phyloP scores from a whole-genome alignment of 2,113 vertebrate genomes.

The Thalassarche chlororhynchos region DNA sequence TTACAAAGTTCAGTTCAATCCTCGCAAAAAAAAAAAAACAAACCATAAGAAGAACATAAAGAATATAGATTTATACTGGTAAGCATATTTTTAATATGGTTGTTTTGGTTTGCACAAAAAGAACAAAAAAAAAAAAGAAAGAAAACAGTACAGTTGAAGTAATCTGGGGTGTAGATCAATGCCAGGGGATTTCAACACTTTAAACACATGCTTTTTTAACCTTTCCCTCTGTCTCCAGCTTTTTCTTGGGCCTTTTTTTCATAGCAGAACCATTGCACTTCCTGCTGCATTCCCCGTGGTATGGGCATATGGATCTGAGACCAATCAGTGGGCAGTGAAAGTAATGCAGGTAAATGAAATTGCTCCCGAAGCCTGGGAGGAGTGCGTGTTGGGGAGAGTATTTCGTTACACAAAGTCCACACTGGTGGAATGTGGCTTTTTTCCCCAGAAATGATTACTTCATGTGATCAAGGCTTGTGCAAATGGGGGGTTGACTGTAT shows the following conservation, averaged over 20 bases:
- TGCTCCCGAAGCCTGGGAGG: background rate
- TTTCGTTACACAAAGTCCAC: background rate
- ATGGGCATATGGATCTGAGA: background rate
- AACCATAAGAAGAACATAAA: background rate
- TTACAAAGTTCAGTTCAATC: background rate
- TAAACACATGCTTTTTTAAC: background rate
- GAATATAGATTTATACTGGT: background rate
- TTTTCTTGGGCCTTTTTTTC: background rate
- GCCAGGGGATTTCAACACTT: background rate
- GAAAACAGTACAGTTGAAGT: background rate
- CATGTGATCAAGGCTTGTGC: conserved; percentile 35
- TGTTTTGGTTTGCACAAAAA: background rate
- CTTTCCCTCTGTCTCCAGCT: background rate
- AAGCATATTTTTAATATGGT: background rate
- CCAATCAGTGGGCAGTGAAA: background rate
- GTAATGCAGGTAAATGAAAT: background rate
- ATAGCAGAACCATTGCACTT: background rate
- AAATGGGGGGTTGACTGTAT: conserved; percentile 3
- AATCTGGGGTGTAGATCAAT: background rate
- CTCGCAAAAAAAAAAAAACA: background rate
- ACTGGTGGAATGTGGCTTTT: background rate
- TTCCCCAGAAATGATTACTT: conserved; percentile 21
- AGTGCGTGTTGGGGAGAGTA: background rate
- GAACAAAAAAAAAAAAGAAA: background rate
- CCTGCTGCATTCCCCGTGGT: background rate